phyloP scores from a whole-genome alignment of 2,113 vertebrate genomes.

The Chaetops frenatus region DNA sequence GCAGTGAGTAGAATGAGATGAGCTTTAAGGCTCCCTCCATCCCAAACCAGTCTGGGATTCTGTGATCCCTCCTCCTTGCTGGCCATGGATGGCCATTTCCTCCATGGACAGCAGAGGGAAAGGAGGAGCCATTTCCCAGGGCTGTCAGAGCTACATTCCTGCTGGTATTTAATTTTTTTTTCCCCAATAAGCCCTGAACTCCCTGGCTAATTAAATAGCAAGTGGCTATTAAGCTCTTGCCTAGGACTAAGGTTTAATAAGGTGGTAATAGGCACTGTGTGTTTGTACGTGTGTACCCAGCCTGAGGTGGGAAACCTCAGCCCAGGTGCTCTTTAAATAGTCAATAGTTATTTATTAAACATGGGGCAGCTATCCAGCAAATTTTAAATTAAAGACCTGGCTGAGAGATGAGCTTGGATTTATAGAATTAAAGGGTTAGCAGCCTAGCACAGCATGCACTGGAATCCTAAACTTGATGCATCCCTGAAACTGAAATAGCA shows the following conservation, averaged over 20 bases:
- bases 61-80: background rate
- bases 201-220: conserved; percentile 56
- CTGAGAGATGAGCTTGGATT: conserved; percentile 32
- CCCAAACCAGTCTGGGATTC: background rate
- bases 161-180: background rate
- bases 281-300: background rate
- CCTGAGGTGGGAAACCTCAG: conserved; percentile 1
- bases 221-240: conserved; percentile 58
- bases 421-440: conserved; percentile 3
- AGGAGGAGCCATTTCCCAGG: background rate
- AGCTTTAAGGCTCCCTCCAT: background rate
- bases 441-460: background rate
- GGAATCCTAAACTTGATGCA: background rate
- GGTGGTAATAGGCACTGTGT: background rate
- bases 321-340: conserved; percentile 11
- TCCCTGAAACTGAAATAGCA: background rate
- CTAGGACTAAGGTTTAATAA: conserved; percentile 55
- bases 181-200: background rate
- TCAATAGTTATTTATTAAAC: conserved; percentile 52
- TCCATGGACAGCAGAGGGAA: accelerated
- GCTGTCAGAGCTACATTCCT: background rate
- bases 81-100: background rate
- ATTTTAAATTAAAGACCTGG: conserved; percentile 33
- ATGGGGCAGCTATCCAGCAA: conserved; percentile 15
- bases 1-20: accelerated